Percentiles rank a stretch among this genome's conserved stretches.
Evolutionary conservation across 1,140 invertebrate genomes (phyloP).

Genomic region (Drosophila tsacasi): DNA sequence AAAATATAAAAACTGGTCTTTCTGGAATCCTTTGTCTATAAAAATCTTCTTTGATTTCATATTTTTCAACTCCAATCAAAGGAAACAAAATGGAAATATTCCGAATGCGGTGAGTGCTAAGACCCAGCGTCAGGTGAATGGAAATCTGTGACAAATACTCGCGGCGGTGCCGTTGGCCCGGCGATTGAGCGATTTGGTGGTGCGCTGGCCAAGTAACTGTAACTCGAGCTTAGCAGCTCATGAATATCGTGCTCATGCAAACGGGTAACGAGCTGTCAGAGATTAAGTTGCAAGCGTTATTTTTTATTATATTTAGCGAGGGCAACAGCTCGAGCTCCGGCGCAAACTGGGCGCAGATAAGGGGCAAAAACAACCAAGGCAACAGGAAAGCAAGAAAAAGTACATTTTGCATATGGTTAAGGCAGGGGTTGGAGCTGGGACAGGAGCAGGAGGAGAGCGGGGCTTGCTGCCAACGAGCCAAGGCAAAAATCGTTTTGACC

Average conservation of each 20-base stretch:
- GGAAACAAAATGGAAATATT: not conserved
- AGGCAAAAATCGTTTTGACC: conserved; percentile 80
- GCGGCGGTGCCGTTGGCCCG: conserved; percentile 15
- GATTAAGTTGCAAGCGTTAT: conserved; percentile 84
- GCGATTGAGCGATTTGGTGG: conserved; percentile 38
- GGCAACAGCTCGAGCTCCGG: conserved; percentile 2
- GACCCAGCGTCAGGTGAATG: conserved; percentile 51
- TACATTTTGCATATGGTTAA: conserved; percentile 82
- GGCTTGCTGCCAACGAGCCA: conserved; percentile 35
- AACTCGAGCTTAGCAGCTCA: conserved; percentile 83
- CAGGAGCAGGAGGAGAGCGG: not conserved
- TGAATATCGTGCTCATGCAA: conserved; percentile 83
- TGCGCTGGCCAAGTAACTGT: conserved; percentile 54
- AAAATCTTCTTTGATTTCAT: conserved; percentile 1
- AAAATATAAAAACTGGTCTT: not conserved
- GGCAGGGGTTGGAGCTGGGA: not conserved
- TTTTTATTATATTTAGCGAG: conserved; percentile 82
- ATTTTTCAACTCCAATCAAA: not conserved
- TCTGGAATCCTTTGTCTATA: not conserved
- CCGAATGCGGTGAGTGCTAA: not conserved
- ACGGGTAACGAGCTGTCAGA: conserved; percentile 84
- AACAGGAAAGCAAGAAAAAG: conserved; percentile 50
- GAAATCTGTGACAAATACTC: conserved; percentile 54
- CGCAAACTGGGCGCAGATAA: conserved; percentile 58
- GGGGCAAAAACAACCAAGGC: conserved; percentile 45